These are phyloP conservation scores for Myiothlypis chrysogaster DNA, from an alignment of 2,797 vertebrate genomes.

Conservation along the genomic window DNA sequence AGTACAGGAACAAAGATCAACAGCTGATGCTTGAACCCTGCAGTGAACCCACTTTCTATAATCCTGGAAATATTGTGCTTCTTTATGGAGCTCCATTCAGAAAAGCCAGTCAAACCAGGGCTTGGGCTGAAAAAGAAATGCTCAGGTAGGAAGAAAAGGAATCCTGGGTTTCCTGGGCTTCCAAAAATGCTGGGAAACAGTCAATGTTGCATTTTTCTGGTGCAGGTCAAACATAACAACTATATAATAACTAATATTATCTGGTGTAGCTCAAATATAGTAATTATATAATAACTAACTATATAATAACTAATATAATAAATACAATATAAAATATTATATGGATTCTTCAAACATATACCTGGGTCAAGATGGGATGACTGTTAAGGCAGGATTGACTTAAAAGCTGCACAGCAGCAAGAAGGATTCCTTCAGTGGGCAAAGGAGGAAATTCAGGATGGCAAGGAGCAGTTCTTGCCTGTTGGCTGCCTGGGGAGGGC, in stretches of 20 bases:
- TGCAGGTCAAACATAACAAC: neutral
- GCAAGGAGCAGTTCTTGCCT: neutral
- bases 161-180: neutral
- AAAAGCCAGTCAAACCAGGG: neutral
- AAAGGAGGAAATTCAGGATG: neutral
- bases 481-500: neutral
- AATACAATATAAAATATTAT: neutral
- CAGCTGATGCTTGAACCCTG: constrained; percentile 14
- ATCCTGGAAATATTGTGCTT: neutral
- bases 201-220: neutral
- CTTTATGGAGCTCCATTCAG: neutral
- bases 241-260: neutral
- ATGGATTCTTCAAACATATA: neutral
- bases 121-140: neutral
- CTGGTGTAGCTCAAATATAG: too few relatives aligned
- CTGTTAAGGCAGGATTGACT: neutral
- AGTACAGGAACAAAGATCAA: constrained; percentile 21
- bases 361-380: neutral
- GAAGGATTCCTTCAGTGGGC: neutral
- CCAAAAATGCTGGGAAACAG: neutral
- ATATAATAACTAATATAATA: neutral
- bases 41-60: neutral
- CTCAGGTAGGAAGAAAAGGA: neutral
- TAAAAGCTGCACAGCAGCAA: neutral
- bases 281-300: too few relatives aligned